These are phyloP conservation scores for Thecocarcelia acutangulata DNA, from an alignment of 2,888 invertebrate species.

Conservation along the genomic window DNA sequence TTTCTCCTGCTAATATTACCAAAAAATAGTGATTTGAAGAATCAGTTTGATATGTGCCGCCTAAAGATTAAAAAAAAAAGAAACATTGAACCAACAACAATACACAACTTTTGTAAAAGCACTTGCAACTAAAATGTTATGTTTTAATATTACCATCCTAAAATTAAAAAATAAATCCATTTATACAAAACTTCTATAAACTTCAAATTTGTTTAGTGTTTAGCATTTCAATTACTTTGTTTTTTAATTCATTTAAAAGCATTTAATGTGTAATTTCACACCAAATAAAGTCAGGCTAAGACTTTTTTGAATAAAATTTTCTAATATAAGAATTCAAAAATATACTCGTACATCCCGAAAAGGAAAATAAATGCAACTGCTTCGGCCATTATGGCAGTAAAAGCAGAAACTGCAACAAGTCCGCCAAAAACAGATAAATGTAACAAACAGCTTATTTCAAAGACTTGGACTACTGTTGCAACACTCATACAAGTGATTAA, in stretches of 20 bases:
- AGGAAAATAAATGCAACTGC: slow-evolving; percentile 18
- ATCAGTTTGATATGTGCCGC: no score
- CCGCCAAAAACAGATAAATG: slow-evolving; percentile 77
- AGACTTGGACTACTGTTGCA: slow-evolving; percentile 40
- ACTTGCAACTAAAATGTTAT: no score
- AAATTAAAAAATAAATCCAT: no score
- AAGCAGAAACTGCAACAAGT: slow-evolving; percentile 55
- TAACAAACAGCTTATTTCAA: slow-evolving; percentile 77
- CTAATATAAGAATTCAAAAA: slow-evolving; percentile 49
- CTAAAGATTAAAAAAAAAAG: no score
- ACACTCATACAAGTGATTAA: not conserved
- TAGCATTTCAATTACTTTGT: not conserved
- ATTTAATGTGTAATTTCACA: slow-evolving; percentile 64
- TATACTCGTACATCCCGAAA: slow-evolving; percentile 36
- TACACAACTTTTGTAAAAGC: no score
- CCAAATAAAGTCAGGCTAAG: slow-evolving; percentile 58
- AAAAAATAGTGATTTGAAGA: no score
- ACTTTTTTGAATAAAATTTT: slow-evolving; percentile 51
- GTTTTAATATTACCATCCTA: no score
- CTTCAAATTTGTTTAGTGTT: not conserved
- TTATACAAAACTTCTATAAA: not conserved
- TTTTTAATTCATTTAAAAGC: slow-evolving; percentile 35
- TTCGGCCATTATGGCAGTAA: slow-evolving; percentile 27
- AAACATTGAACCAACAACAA: no score
- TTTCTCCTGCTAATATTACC: no score